Percentiles rank a stretch among this genome's conserved stretches.
These are phyloP conservation scores for Mya arenaria DNA, from an alignment of 1,140 invertebrate species.

Conservation along the genomic window DNA sequence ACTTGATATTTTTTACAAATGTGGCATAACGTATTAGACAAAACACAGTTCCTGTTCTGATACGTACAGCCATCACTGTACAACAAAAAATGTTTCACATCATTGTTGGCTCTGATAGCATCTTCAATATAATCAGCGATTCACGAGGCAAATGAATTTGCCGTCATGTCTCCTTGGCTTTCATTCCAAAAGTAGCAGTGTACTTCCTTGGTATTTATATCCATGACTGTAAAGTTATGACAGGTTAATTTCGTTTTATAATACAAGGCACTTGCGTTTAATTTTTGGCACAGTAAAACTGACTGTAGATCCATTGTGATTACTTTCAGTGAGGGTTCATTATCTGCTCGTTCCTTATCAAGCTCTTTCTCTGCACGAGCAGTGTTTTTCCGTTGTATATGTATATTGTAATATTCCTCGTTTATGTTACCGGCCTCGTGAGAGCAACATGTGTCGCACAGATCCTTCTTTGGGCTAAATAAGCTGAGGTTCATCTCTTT, in stretches of 20 bases:
- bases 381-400: constrained; percentile 7
- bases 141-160: constrained; percentile 25
- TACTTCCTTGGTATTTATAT: not conserved
- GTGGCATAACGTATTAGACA: constrained; percentile 26
- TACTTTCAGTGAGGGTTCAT: not conserved
- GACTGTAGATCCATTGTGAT: constrained; percentile 37
- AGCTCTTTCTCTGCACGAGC: not conserved
- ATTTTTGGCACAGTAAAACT: constrained; percentile 25
- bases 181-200: constrained; percentile 39
- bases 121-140: constrained; percentile 14
- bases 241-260: constrained; percentile 41
- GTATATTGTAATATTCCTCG: constrained; percentile 5
- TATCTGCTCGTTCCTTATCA: constrained; percentile 7
- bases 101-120: not conserved
- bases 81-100: not conserved
- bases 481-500: constrained; percentile 27
- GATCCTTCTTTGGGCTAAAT: constrained; percentile 37
- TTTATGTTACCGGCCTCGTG: not conserved
- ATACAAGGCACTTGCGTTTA: constrained; percentile 23
- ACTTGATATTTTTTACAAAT: not conserved
- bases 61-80: constrained; percentile 41
- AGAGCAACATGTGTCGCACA: constrained; percentile 18
- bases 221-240: constrained; percentile 24
- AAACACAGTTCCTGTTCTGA: constrained; percentile 12
- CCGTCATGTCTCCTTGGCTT: not conserved